Conservation (phyloP, 2,888 invertebrate genomes). For the Herminia tarsipennalis region DNA sequence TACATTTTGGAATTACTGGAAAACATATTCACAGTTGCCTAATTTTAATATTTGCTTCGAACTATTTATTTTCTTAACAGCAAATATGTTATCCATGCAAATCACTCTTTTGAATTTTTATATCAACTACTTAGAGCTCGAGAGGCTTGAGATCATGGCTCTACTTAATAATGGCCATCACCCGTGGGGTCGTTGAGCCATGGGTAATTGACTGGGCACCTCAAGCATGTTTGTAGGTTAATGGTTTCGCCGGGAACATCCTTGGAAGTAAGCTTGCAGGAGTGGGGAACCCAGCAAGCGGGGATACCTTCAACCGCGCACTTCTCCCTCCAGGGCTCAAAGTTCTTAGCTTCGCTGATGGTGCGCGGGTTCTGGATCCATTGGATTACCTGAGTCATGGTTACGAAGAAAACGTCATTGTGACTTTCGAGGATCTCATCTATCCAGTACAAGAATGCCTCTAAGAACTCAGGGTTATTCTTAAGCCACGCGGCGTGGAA, state of each 20-base stretch:
- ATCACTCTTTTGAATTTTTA: conserved; percentile 68
- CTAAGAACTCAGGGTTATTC: conserved; percentile 96
- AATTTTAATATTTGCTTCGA: conserved; percentile 21
- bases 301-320: conserved; percentile 94
- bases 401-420: conserved; percentile 97
- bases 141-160: conserved; percentile 77
- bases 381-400: conserved; percentile 98
- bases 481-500: conserved; percentile 98
- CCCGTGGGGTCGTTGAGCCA: conserved; percentile 97
- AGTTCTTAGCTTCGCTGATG: conserved; percentile 93
- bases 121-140: conserved; percentile 76
- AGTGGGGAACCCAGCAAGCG: conserved; percentile 95
- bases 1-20: conserved; percentile 79
- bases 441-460: conserved; percentile 97
- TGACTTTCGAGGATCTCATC: conserved; percentile 94
- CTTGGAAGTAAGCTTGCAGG: conserved; percentile 96
- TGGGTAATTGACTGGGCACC: conserved; percentile 97
- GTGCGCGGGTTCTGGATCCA: conserved; percentile 98
- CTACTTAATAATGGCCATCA: conserved; percentile 92
- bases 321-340: conserved; percentile 98
- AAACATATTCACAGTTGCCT: conserved; percentile 68
- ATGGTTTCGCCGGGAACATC: conserved; percentile 97
- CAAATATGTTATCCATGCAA: conserved; percentile 72
- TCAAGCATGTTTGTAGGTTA: conserved; percentile 96
- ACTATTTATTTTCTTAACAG: conserved; percentile 39